Evolutionary conservation across 2,113 vertebrate genomes (phyloP).

Genomic region (Neofelis nebulosa): DNA sequence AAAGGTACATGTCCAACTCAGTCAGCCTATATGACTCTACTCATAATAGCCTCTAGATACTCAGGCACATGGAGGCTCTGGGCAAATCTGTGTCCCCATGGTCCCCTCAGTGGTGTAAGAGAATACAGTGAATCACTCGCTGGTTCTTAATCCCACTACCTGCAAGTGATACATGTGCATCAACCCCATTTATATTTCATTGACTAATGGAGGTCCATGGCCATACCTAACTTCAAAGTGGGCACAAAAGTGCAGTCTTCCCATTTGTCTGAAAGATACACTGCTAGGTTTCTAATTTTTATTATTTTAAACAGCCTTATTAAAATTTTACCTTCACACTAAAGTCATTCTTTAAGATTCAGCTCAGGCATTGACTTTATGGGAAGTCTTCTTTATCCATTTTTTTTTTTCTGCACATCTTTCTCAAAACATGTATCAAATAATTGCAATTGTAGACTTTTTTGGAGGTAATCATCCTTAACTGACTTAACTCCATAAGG

Average conservation of each 20-base stretch:
- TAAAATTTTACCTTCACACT: background rate
- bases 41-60: background rate
- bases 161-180: background rate
- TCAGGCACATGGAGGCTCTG: background rate
- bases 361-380: background rate
- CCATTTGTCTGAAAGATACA: background rate
- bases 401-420: background rate
- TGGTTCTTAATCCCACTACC: background rate
- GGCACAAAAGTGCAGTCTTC: background rate
- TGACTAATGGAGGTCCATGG: background rate
- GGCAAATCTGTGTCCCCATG: background rate
- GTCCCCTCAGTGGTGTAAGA: background rate
- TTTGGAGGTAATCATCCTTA: background rate
- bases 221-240: background rate
- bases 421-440: background rate
- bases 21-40: background rate
- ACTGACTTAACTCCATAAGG: background rate
- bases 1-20: background rate
- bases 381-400: background rate
- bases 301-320: background rate
- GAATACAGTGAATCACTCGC: background rate
- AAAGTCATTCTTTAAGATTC: background rate
- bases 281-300: background rate
- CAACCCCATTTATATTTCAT: background rate
- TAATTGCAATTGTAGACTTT: background rate